Conservation (phyloP, 1,140 invertebrate genomes). For the Lepidotrigona ventralis region DNA sequence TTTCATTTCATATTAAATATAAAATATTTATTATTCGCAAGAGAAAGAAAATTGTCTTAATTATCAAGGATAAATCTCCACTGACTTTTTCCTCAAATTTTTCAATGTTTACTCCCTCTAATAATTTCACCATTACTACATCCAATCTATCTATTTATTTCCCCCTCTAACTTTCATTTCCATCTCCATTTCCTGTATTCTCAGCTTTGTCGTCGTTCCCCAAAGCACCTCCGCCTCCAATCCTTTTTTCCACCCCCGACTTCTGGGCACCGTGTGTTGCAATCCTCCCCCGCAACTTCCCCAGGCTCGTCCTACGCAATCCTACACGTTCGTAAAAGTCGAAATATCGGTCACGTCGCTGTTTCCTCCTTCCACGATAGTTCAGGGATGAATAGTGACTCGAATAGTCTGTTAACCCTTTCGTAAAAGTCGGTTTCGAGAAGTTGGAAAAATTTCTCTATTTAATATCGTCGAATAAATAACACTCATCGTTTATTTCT, state of each 20-base stretch:
- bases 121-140: background rate
- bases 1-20: no score
- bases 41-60: no score
- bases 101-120: background rate
- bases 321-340: background rate
- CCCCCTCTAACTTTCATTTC: no score
- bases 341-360: constrained; percentile 17
- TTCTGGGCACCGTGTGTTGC: background rate
- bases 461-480: background rate
- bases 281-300: background rate
- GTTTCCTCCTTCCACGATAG: background rate
- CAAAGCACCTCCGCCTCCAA: background rate
- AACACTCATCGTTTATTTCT: background rate
- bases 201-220: constrained; percentile 2
- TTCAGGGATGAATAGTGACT: background rate
- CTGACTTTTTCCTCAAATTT: background rate
- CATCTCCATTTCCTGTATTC: background rate
- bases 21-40: no score
- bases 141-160: constrained; percentile 17
- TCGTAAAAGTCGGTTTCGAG: background rate
- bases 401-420: background rate
- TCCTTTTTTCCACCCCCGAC: background rate
- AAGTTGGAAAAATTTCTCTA: background rate
- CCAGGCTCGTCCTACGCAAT: background rate
- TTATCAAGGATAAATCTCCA: background rate